Conservation (phyloP, 2,888 invertebrate genomes). For the Drosophila formosana region DNA sequence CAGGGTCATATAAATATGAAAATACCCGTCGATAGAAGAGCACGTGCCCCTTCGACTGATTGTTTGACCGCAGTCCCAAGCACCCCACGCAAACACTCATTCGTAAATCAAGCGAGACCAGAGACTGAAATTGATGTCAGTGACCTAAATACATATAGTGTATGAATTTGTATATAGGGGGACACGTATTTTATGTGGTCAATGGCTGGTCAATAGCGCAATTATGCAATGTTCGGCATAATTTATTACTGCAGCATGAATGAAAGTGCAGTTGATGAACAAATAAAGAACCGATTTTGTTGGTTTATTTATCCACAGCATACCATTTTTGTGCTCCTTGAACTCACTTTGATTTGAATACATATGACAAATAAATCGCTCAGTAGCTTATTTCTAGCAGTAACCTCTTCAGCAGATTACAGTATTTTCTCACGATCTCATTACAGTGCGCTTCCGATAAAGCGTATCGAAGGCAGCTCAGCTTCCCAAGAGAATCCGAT, state of each 20-base stretch:
- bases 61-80: slow-evolving; percentile 13
- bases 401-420: slow-evolving; percentile 10
- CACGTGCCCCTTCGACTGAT: slow-evolving; percentile 41
- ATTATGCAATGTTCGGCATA: slow-evolving; percentile 43
- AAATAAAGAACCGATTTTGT: no score
- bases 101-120: slow-evolving; percentile 51
- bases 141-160: slow-evolving; percentile 45
- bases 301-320: no score
- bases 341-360: no score
- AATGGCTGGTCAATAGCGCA: slow-evolving; percentile 49
- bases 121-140: slow-evolving; percentile 35
- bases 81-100: background rate
- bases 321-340: no score
- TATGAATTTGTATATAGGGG: background rate
- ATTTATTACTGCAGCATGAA: slow-evolving; percentile 49
- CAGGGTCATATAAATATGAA: slow-evolving; percentile 44
- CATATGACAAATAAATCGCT: background rate
- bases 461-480: slow-evolving; percentile 34
- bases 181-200: slow-evolving; percentile 25
- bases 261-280: slow-evolving; percentile 16
- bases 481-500: slow-evolving; percentile 53
- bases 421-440: slow-evolving; percentile 68
- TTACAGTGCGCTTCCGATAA: slow-evolving; percentile 59
- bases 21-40: background rate
- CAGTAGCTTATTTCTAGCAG: background rate